Base-by-base conservation (phyloP, 2,888 invertebrate genomes). In the Cheilosia variabilis region DNA sequence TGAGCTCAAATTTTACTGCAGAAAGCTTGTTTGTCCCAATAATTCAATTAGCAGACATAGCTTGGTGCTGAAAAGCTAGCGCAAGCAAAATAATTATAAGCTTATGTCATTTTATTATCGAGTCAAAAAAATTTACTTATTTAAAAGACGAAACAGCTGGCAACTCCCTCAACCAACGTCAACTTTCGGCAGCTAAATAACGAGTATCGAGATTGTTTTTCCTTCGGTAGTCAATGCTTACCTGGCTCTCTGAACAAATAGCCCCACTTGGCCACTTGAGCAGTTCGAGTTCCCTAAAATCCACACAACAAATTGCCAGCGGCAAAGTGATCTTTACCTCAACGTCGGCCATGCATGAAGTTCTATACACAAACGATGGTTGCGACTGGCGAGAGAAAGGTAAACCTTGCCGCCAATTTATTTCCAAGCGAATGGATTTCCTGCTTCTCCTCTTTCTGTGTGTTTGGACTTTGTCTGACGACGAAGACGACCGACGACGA, bases 361-460 rank as follows among this genome's bases (percentile, higher is more conserved):
- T 19, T 50, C 66, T n/a, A 24, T 9, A 52, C 19, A 45, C 69
- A 52, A 24, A 43, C 52, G 66, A 66, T 34, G 52, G 58, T 27
- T 22, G 13, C 37, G 52, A 68, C 43, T 17, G 52, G 43, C 53
- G 65, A 73, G 53, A 69, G 68, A 75, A 75, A 65, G 68, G 69
- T 41, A 69, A 63, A 68, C 66, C 68, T 62, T 73, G 57, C 79
- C 58, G 69, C 50, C 71, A 80, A 84, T 66, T 80, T 71, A 66
- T 75, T 75, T 80, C 52, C 69, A 80, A 45, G 15, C 66, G 24
- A 84, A 75, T 80, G 71, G 24, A 37, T 71, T 84, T 84, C 80
- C 80, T 80, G 75, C 55, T 79, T 65, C 41, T 63, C 10, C 68
- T 63, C 41, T 19, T 75, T 37, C 9, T 31, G 27, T 72, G 10